A percentile compares a stretch with the other conserved stretches of the same genome.
These are phyloP conservation scores for Anguilla anguilla DNA, from an alignment of 2,797 vertebrate genomes.

Conservation along the genomic window DNA sequence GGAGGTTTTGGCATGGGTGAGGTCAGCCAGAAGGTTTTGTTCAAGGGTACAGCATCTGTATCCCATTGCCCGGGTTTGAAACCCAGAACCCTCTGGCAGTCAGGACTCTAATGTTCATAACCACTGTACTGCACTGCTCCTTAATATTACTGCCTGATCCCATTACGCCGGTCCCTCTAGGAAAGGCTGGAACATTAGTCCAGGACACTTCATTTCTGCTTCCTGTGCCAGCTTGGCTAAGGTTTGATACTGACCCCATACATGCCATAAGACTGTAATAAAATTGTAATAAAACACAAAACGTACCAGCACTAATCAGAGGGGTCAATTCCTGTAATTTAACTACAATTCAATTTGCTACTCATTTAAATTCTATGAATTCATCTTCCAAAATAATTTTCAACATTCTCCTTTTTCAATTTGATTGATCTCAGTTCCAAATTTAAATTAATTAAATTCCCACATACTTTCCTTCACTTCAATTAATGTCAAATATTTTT, in stretches of 20 bases:
- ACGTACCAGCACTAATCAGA: not conserved
- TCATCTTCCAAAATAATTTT: too few species aligned
- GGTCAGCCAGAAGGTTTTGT: not conserved
- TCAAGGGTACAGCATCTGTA: not conserved
- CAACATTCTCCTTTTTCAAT: too few species aligned
- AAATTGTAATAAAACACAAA: not conserved
- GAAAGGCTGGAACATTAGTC: too few species aligned
- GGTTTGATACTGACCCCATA: not conserved
- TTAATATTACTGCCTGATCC: not conserved
- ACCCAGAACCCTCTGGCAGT: not conserved
- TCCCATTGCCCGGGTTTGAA: not conserved
- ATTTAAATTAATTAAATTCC: not conserved
- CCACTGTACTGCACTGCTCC: not conserved
- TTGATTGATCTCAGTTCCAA: too few species aligned
- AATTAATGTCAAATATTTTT: too few species aligned
- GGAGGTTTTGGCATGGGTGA: too few species aligned
- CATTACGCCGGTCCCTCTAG: too few species aligned
- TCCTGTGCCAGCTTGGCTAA: not conserved
- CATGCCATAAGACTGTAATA: not conserved
- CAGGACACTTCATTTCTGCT: not conserved
- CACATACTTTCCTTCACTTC: not conserved
- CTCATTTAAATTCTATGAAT: too few species aligned
- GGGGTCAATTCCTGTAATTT: not conserved
- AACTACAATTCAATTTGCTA: not conserved
- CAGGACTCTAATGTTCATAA: not conserved